Percentiles rank a stretch among this genome's conserved stretches.
These are phyloP conservation scores for Schmidtea mediterranea DNA, from an alignment of 1,140 invertebrate genomes.

Conservation along the genomic window DNA sequence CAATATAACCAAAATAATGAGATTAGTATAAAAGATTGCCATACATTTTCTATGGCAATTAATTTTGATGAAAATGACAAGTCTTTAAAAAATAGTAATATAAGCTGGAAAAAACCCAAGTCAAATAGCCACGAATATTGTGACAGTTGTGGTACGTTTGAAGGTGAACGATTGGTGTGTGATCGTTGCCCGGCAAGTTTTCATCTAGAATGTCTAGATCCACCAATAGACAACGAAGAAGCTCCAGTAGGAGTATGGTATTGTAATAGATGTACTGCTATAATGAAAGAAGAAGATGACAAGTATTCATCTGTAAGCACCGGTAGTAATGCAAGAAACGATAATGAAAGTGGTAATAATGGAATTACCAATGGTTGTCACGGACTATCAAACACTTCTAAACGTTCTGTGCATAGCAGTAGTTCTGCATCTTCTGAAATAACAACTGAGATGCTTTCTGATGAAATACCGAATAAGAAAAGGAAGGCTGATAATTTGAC, in stretches of 20 bases:
- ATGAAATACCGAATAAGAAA: neutral
- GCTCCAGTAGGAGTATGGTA: slow-evolving; percentile 67
- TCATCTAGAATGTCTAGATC: slow-evolving; percentile 69
- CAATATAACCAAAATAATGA: no score
- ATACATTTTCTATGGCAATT: no score
- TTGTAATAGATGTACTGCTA: slow-evolving; percentile 43
- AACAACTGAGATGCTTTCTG: no score
- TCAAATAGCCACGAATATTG: slow-evolving; percentile 74
- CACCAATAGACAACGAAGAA: slow-evolving; percentile 54
- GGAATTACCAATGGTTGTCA: neutral
- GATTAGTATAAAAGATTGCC: no score
- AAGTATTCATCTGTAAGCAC: neutral
- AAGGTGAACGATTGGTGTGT: slow-evolving; percentile 75
- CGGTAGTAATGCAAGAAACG: neutral
- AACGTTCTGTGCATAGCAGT: no score
- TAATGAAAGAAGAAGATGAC: slow-evolving; percentile 4
- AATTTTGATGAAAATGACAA: no score
- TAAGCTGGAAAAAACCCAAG: slow-evolving; percentile 21
- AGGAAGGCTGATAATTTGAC: neutral
- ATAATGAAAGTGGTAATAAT: neutral
- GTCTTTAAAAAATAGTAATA: neutral
- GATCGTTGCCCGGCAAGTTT: slow-evolving; percentile 76
- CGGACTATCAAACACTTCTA: neutral
- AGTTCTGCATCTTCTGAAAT: no score
- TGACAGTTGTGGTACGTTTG: slow-evolving; percentile 50